phyloP scores from a whole-genome alignment of 2,888 invertebrate species.

The Lacanobia oleracea region DNA sequence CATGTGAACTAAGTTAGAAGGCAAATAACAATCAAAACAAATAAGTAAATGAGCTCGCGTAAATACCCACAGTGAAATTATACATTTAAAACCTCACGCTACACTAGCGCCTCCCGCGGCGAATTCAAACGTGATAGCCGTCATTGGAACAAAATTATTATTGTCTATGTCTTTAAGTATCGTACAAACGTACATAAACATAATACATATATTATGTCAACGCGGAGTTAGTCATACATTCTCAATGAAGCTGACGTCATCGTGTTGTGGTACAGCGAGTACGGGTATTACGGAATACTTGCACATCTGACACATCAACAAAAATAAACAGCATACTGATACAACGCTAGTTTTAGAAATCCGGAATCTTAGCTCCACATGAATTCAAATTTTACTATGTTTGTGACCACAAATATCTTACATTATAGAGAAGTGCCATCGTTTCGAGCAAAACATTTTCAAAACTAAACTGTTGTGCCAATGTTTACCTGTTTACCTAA shows the following conservation, averaged over 20 bases:
- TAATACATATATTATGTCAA: background rate
- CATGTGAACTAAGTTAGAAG: too few relatives aligned
- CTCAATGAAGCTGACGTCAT: constrained; percentile 24
- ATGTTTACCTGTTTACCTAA: constrained; percentile 41
- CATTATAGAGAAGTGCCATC: background rate
- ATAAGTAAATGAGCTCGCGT: too few relatives aligned
- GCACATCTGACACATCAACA: background rate
- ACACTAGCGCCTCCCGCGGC: too few relatives aligned
- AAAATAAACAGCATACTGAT: constrained; percentile 4
- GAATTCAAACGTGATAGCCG: too few relatives aligned
- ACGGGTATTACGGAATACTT: background rate
- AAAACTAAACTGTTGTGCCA: constrained; percentile 16
- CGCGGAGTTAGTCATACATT: constrained; percentile 1
- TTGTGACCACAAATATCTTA: background rate
- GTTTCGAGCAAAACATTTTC: constrained; percentile 24
- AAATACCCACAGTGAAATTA: too few relatives aligned
- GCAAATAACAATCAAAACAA: too few relatives aligned
- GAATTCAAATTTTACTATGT: background rate
- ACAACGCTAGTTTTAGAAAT: background rate
- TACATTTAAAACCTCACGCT: too few relatives aligned
- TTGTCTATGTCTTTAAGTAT: background rate
- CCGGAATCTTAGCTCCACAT: background rate
- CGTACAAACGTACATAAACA: constrained; percentile 4
- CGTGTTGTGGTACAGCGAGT: background rate
- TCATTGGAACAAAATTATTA: constrained; percentile 12